Evolutionary conservation across 2,797 vertebrate genomes (phyloP), one percentile per base, ranked within the genome.

Genomic region (Lacerta agilis): DNA sequence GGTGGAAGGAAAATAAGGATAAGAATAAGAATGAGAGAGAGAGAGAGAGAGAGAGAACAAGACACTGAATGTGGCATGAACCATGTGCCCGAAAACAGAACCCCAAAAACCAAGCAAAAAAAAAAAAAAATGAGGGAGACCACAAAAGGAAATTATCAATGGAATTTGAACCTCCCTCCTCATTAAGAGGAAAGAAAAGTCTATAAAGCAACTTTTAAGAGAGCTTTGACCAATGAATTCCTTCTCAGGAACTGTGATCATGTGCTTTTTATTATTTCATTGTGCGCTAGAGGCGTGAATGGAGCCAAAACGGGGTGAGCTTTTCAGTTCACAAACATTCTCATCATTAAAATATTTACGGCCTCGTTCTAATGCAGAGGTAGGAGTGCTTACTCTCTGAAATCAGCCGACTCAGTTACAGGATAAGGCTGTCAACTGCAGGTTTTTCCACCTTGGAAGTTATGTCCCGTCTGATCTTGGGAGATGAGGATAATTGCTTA

Each of bases 191-290:
- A 85, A 85, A 41, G 67, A 72, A 79, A 85, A 73, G n/a, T 73
- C 76, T 73, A 15, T 79, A 72, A 84, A 88, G 67, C n/a, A 75
- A 73, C 82, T 87, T 61, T 38, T 79, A 85, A 80, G 82, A 75
- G 45, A 43, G 36, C 36, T 80, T 72, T 80, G 82, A n/a, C 38
- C 27, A 79, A 38, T 73, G n/a, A 73, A 61, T 72, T 55, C n/a
- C 20, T 78, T 29, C 61, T 33, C n/a, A 72, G 82, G 49, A 85
- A 61, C 13, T 25, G 2, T 72, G 29, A 64, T 23, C 55, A 85
- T 45, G 49, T 88, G 82, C 36, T 88, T 85, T 79, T 84, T 45
- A 85, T 84, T 82, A 27, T 83, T 88, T 88, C 81, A 84, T 5
- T 58, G 8, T 49, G 10, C 29, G 81, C 43, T 88, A 41, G 27